These are phyloP conservation scores for Oreamnos americanus DNA, from an alignment of 2,113 vertebrate genomes.

Conservation along the genomic window DNA sequence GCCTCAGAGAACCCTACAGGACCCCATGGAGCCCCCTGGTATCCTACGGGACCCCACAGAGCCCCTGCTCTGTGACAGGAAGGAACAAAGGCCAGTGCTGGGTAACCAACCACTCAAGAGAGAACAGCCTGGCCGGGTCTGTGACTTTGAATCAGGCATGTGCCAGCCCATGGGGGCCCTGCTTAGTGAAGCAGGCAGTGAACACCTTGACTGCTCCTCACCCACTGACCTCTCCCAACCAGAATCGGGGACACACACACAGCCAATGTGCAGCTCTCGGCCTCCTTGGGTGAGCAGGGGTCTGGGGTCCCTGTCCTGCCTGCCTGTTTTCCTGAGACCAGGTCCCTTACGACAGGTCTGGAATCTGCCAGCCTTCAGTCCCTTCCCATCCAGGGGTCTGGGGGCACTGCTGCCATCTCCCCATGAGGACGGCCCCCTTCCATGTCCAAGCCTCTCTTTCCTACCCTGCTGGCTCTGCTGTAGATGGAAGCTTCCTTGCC, in stretches of 20 bases:
- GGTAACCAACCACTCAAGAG: neutral
- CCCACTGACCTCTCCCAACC: neutral
- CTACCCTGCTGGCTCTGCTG: too few species aligned
- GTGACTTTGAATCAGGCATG: neutral
- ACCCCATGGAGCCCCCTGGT: neutral
- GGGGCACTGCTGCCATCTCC: neutral
- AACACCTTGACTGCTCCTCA: neutral
- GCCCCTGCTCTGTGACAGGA: neutral
- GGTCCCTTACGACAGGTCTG: neutral
- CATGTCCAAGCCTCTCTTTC: neutral
- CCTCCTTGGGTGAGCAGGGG: neutral
- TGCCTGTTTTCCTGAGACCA: neutral
- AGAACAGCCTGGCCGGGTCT: neutral
- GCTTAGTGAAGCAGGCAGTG: neutral
- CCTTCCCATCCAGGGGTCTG: neutral
- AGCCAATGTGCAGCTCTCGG: neutral
- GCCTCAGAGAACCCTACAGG: neutral
- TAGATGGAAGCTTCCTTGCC: neutral
- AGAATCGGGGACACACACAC: neutral
- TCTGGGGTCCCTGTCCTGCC: neutral
- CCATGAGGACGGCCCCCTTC: fast-evolving
- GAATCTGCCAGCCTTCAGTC: neutral
- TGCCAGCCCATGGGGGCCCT: neutral
- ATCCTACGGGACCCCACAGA: neutral
- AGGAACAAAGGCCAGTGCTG: neutral